These are phyloP conservation scores for Centropristis striata DNA, from an alignment of 2,113 vertebrate genomes.

Conservation along the genomic window DNA sequence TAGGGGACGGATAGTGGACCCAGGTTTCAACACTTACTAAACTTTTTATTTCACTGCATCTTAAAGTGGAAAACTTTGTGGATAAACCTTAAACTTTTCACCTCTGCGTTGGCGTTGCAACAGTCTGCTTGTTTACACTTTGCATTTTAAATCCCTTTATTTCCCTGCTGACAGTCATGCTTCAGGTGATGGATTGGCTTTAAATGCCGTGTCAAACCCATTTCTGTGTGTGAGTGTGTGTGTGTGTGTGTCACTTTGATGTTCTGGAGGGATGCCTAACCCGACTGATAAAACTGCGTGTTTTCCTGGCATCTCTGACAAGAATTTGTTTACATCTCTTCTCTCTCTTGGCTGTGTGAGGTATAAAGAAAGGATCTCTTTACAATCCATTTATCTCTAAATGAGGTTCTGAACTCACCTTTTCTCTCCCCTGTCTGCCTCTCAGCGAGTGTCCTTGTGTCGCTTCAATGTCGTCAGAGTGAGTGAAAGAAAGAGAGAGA, in stretches of 20 bases:
- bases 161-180: not conserved
- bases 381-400: not conserved
- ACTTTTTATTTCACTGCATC: not conserved
- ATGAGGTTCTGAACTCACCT: not conserved
- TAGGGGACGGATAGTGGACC: too few species aligned
- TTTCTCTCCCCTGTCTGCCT: not conserved
- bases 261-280: not conserved
- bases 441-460: not conserved
- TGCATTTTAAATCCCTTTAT: not conserved
- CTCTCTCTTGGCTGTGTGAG: not conserved
- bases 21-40: too few species aligned
- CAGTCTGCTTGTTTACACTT: not conserved
- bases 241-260: slow-evolving; percentile 2
- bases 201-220: not conserved
- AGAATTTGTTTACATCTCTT: not conserved
- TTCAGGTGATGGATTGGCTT: not conserved
- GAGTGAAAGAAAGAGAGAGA: not conserved
- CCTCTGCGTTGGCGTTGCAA: not conserved
- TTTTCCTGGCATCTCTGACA: not conserved
- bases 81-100: not conserved
- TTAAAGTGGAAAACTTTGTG: not conserved
- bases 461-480: not conserved
- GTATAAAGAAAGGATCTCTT: not conserved
- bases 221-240: slow-evolving; percentile 7
- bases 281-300: not conserved